These are phyloP conservation scores for Strix occidentalis DNA, from an alignment of 2,797 vertebrate genomes.

Conservation along the genomic window DNA sequence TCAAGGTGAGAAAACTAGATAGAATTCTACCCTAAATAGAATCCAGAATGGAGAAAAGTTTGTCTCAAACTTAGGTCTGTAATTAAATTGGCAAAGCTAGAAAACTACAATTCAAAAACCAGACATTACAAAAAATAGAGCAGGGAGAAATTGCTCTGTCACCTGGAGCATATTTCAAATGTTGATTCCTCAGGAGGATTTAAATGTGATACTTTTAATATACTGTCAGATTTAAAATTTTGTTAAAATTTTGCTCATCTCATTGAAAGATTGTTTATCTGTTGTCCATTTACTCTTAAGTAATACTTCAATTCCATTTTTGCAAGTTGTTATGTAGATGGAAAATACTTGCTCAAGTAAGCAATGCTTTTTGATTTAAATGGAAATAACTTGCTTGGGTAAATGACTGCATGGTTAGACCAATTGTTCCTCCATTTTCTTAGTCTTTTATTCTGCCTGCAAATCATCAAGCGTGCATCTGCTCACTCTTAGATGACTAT, in stretches of 20 bases:
- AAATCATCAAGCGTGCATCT: not conserved
- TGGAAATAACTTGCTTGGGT: constrained; percentile 36
- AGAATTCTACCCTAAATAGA: not conserved
- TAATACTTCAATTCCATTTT: not conserved
- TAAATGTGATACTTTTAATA: not conserved
- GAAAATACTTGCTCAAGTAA: constrained; percentile 29
- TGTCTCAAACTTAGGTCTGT: not conserved
- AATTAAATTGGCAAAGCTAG: not conserved
- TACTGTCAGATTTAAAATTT: not conserved
- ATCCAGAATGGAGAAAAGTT: not conserved
- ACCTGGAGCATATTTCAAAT: not conserved
- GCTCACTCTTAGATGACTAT: not conserved
- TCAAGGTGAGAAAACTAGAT: not conserved
- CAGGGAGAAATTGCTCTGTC: not conserved
- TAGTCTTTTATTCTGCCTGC: not conserved
- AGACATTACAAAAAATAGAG: not conserved
- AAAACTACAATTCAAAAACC: not conserved
- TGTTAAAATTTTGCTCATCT: constrained; percentile 16
- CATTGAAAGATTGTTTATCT: not conserved
- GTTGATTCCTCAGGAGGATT: not conserved
- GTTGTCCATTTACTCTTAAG: not conserved
- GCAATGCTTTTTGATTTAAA: constrained; percentile 41
- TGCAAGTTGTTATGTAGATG: not conserved
- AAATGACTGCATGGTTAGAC: constrained; percentile 16
- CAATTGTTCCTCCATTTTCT: constrained; percentile 30